Conservation (phyloP, 2,797 vertebrate genomes). For the Eidolon dupreanum region DNA sequence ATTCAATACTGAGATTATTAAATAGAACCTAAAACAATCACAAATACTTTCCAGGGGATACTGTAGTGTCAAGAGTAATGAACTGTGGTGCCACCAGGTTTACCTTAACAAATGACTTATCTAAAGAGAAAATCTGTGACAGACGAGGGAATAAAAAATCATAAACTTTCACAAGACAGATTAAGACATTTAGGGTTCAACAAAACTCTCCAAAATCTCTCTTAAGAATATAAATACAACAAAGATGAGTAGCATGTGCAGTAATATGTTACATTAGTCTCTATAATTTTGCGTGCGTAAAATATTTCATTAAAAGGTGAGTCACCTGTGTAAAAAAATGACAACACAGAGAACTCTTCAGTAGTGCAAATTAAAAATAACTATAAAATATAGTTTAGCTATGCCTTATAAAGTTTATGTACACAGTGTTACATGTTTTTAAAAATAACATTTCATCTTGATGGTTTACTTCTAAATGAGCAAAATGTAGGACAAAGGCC, state of each 20-base stretch:
- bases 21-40: conserved; percentile 5
- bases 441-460: conserved; percentile 11
- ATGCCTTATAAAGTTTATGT: not conserved
- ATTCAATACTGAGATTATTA: not conserved
- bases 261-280: not conserved
- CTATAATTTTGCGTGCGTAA: not conserved
- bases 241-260: not conserved
- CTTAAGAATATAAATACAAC: not conserved
- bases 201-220: conserved; percentile 26
- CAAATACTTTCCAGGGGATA: not conserved
- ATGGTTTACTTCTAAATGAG: not conserved
- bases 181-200: not conserved
- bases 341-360: not conserved
- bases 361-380: not conserved
- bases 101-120: not conserved
- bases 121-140: not conserved
- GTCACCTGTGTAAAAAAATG: not conserved
- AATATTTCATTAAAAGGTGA: conserved; percentile 30
- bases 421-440: not conserved
- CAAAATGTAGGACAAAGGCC: not conserved
- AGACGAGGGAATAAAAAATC: not conserved
- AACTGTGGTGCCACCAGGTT: not conserved
- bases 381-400: not conserved
- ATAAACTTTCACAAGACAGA: not conserved
- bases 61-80: not conserved